Evolutionary conservation across 2,888 invertebrate species (phyloP).

Genomic region (Stenurella melanura): DNA sequence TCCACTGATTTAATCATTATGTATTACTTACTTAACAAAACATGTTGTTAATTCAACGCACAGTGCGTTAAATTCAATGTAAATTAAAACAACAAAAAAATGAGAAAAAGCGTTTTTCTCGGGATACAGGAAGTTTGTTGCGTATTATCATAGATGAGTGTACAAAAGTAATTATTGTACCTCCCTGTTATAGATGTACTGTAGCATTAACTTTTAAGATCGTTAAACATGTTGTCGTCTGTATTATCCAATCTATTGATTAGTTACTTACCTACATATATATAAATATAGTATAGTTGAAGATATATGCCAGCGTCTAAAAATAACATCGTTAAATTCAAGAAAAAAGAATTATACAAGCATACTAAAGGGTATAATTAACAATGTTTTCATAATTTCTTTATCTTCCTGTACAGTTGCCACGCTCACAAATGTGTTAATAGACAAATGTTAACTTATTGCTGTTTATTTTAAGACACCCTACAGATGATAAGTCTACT

Average conservation of each 20-base stretch:
- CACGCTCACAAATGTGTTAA: slow-evolving; percentile 33
- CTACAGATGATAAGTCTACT: slow-evolving; percentile 5
- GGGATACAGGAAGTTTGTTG: too few relatives aligned
- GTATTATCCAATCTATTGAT: not conserved
- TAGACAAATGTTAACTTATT: slow-evolving; percentile 38
- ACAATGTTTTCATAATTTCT: slow-evolving; percentile 40
- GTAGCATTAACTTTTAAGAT: too few relatives aligned
- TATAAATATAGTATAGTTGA: not conserved
- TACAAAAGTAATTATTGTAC: too few relatives aligned
- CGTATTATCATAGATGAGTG: too few relatives aligned
- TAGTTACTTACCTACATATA: not conserved
- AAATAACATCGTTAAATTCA: slow-evolving; percentile 15
- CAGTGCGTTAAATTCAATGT: too few relatives aligned
- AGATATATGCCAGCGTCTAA: slow-evolving; percentile 1
- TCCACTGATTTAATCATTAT: too few relatives aligned
- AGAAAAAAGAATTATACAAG: not conserved
- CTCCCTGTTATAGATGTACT: too few relatives aligned
- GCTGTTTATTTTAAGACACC: slow-evolving; percentile 36
- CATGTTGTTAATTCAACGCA: too few relatives aligned
- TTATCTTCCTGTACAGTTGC: slow-evolving; percentile 26
- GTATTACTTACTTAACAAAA: too few relatives aligned
- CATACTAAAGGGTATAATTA: slow-evolving; percentile 37
- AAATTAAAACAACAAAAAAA: too few relatives aligned
- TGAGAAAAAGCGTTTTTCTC: too few relatives aligned
- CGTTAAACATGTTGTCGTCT: too few relatives aligned